These are phyloP conservation scores for Plectrocnemia conspersa DNA, from an alignment of 1,140 invertebrate genomes.

Conservation along the genomic window DNA sequence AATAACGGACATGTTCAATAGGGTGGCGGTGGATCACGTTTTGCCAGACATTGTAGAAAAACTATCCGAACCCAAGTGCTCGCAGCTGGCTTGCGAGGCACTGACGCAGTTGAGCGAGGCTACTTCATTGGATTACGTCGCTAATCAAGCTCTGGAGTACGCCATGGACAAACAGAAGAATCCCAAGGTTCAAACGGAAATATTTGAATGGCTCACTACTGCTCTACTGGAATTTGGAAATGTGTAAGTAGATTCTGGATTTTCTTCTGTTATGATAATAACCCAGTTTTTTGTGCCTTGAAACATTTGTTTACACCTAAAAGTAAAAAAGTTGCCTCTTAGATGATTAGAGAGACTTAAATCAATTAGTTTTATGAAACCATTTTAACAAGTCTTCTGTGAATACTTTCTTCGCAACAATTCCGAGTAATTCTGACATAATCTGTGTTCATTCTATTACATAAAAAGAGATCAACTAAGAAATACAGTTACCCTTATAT, in stretches of 20 bases:
- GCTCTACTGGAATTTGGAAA: slow-evolving; percentile 80
- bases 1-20: slow-evolving; percentile 37
- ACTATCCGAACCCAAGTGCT: slow-evolving; percentile 79
- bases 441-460: too few species aligned
- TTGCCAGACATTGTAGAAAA: slow-evolving; percentile 79
- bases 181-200: slow-evolving; percentile 85
- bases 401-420: too few species aligned
- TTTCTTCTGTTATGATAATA: too few species aligned
- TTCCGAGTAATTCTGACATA: too few species aligned
- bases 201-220: slow-evolving; percentile 71
- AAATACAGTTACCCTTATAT: too few species aligned
- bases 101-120: slow-evolving; percentile 73
- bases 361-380: too few species aligned
- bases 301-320: too few species aligned
- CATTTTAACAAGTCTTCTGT: too few species aligned
- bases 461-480: too few species aligned
- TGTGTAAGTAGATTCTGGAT: slow-evolving; percentile 40
- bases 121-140: slow-evolving; percentile 69
- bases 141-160: slow-evolving; percentile 64
- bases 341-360: too few species aligned
- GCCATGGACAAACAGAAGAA: slow-evolving; percentile 81
- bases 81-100: slow-evolving; percentile 62
- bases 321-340: too few species aligned
- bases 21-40: slow-evolving; percentile 69
- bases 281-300: too few species aligned